phyloP scores from a whole-genome alignment of 2,113 vertebrate species.

The Carollia perspicillata region DNA sequence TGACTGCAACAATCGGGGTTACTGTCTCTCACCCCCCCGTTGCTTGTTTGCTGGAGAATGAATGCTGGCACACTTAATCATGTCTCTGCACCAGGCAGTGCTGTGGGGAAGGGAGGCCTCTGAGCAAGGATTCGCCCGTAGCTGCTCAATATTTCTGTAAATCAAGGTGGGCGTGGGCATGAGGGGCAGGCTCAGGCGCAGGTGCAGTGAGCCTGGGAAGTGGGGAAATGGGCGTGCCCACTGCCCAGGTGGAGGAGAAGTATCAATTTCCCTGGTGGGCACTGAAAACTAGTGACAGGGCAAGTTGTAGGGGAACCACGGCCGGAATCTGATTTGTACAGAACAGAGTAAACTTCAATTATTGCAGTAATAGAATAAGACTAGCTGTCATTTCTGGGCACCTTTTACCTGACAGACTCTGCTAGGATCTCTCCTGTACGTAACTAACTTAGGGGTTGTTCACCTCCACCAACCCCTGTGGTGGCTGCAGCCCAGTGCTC shows the following conservation, averaged over 20 bases:
- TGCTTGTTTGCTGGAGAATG: conserved; percentile 69
- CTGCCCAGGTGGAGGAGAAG: fast-evolving
- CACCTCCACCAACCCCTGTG: not conserved
- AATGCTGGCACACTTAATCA: conserved; percentile 61
- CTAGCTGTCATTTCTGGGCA: not conserved
- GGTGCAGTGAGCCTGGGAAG: not conserved
- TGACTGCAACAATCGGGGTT: conserved; percentile 70
- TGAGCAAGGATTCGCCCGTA: conserved; percentile 49
- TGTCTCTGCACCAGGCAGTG: conserved; percentile 59
- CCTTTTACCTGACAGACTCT: not conserved
- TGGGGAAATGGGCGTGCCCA: not conserved
- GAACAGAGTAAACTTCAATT: not conserved
- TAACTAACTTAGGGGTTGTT: not conserved
- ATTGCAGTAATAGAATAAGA: not conserved
- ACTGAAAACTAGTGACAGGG: not conserved
- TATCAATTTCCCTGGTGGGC: not conserved
- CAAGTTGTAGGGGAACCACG: not conserved
- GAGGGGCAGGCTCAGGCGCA: not conserved
- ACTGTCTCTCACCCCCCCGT: conserved; percentile 71
- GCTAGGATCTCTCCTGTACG: not conserved
- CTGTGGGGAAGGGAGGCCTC: conserved; percentile 53
- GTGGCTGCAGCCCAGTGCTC: not conserved
- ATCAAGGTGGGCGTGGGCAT: not conserved
- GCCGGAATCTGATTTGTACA: not conserved
- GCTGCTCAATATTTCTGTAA: conserved; percentile 56